Conservation (phyloP, 2,888 invertebrate genomes). For the Drosophila bunnanda region DNA sequence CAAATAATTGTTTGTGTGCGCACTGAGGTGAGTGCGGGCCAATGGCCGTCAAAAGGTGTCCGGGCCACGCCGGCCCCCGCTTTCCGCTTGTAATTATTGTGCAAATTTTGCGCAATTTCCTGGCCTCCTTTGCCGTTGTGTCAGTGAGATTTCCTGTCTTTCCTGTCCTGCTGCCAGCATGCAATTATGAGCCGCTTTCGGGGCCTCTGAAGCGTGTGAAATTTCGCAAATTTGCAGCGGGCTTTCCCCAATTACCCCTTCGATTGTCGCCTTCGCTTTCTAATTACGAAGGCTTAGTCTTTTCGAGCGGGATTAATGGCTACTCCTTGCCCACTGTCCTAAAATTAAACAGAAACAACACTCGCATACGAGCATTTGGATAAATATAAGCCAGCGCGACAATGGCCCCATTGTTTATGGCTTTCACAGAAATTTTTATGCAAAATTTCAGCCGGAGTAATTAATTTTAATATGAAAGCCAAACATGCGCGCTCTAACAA, state of each 20-base stretch:
- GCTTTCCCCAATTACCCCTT: conserved; percentile 36
- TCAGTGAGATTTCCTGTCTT: conserved; percentile 56
- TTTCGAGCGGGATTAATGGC: conserved; percentile 4
- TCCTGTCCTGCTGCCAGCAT: conserved; percentile 9
- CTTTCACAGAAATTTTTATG: conserved; percentile 58
- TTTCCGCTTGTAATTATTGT: conserved; percentile 75
- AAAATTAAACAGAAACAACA: conserved; percentile 33
- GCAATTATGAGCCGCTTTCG: conserved; percentile 51
- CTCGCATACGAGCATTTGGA: conserved; percentile 1
- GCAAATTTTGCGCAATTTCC: conserved; percentile 70
- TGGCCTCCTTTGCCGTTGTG: conserved; percentile 17
- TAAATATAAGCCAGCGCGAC: conserved; percentile 24
- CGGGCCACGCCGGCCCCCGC: conserved; percentile 54
- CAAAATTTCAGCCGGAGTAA: conserved; percentile 71
- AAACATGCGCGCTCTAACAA: conserved; percentile 79
- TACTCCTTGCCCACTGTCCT: conserved; percentile 12
- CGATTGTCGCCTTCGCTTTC: conserved; percentile 14
- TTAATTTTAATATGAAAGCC: conserved; percentile 82
- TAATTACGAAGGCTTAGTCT: conserved; percentile 29
- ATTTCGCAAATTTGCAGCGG: conserved; percentile 48
- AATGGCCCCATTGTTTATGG: conserved; percentile 42
- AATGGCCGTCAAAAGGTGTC: conserved; percentile 67
- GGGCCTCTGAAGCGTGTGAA: conserved; percentile 49
- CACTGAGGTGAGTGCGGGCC: conserved; percentile 13
- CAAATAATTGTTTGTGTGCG: conserved; percentile 56